Base-by-base conservation (phyloP, 2,888 invertebrate species). In the Ichneumon xanthorius region DNA sequence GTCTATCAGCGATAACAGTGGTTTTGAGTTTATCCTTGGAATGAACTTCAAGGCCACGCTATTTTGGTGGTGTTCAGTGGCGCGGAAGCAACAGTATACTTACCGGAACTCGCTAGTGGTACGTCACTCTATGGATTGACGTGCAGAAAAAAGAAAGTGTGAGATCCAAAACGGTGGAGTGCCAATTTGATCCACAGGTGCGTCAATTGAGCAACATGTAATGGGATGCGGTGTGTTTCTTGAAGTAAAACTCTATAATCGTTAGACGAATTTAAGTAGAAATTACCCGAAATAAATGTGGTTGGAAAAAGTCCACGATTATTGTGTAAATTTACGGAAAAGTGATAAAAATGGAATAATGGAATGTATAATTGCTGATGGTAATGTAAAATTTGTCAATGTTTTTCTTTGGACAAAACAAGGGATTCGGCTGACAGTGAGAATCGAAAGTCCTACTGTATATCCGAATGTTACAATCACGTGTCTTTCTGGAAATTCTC, bases 181-280 rank as follows among this genome's bases (percentile, higher is more conserved):
- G 30, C 16, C 11, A 50, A 37, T 19, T 76, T 48, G 48, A 71
- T 76, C 84, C 68, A 80, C 75, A 80, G 76, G 76, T 80, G 72
- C 53, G 67, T 78, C 58, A 30, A 45, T 9, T 14, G 61, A 68
- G 37, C 11, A 14, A 37, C 14, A 33, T 30, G 2, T 4, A 61
- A 30, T 63, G 30, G 26, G 16, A 63, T 63, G 30, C 33, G 30
- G 33, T 26, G 26, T 33, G 11, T 30, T 30, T 61, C 4, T 11
- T 61, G 4, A 30, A 11, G 14, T 30, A 30, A 71, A n/a, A 26
- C 30, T 16, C 30, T 16, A 26, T 26, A 30, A 30, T 53, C 22
- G 53, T 58, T 19, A 45, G 14, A 30, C 14, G 30, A 78, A 65
- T 26, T 55, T 40, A 5, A 9, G 26, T 30, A 14, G 30, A 30